These are phyloP conservation scores for Plestiodon gilberti DNA, from an alignment of 2,113 vertebrate genomes.

Conservation along the genomic window DNA sequence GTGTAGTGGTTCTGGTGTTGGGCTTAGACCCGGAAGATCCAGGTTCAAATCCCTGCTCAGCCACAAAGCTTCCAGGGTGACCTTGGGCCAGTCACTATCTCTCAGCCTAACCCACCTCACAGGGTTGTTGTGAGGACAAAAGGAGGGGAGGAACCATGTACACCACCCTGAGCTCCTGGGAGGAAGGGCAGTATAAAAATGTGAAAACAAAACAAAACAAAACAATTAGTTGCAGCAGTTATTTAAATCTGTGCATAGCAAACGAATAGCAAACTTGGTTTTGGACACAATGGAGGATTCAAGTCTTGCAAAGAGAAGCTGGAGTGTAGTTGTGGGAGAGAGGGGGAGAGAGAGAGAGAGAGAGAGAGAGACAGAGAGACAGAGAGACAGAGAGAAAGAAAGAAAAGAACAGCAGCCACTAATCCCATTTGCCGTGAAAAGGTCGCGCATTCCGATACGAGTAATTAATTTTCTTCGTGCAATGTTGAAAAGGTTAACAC, in stretches of 20 bases:
- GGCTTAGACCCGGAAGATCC: no score
- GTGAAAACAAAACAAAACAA: no score
- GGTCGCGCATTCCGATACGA: conserved; percentile 79
- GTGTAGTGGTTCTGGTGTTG: no score
- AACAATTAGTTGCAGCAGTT: neutral
- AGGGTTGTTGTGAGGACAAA: no score
- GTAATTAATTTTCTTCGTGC: conserved; percentile 86
- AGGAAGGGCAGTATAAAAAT: no score
- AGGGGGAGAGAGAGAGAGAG: conserved; percentile 27
- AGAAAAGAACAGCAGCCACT: conserved; percentile 50
- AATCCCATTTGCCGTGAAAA: conserved; percentile 76
- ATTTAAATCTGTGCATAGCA: conserved; percentile 12
- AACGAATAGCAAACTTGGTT: conserved; percentile 5
- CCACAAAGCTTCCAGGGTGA: no score
- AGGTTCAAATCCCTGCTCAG: no score
- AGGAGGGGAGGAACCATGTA: no score
- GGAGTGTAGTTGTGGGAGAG: neutral
- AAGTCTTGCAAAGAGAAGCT: conserved; percentile 26
- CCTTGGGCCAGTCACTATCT: no score
- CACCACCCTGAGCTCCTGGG: no score
- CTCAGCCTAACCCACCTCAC: no score
- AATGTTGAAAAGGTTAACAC: conserved; percentile 85
- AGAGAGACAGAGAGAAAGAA: conserved; percentile 20
- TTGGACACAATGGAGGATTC: neutral
- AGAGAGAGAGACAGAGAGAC: conserved; percentile 42